These are phyloP conservation scores for Phrixothrix hirtus DNA, from an alignment of 2,888 invertebrate species.

Conservation along the genomic window DNA sequence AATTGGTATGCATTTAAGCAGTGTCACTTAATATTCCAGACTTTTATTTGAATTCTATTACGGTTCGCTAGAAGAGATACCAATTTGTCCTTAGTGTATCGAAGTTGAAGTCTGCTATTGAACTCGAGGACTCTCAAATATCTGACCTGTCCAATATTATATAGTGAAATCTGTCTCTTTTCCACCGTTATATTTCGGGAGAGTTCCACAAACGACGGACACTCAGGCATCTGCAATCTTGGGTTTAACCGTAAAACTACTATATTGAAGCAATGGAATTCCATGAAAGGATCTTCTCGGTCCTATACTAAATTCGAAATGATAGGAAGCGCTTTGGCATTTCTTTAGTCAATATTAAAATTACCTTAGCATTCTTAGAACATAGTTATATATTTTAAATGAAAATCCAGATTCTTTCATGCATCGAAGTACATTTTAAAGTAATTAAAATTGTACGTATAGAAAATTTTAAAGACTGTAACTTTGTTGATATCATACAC, in stretches of 20 bases:
- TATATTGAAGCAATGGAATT: conserved; percentile 35
- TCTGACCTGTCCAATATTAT: conserved; percentile 28
- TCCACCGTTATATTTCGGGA: conserved; percentile 22
- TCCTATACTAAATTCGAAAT: conserved; percentile 27
- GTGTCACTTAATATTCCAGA: too few species aligned
- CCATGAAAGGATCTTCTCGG: conserved; percentile 27
- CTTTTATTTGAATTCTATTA: too few species aligned
- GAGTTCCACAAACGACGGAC: conserved; percentile 25
- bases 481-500: too few species aligned
- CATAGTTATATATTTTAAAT: conserved; percentile 9
- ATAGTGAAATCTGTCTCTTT: conserved; percentile 22
- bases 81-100: conserved; percentile 21
- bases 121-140: conserved; percentile 20
- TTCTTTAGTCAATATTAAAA: conserved; percentile 28
- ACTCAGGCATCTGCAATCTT: conserved; percentile 32
- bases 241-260: conserved; percentile 37
- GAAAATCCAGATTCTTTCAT: conserved; percentile 6
- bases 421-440: not conserved
- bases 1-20: too few species aligned
- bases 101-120: conserved; percentile 17
- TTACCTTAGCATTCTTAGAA: conserved; percentile 21
- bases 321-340: conserved; percentile 26
- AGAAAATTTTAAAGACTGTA: too few species aligned
- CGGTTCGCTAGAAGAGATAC: conserved; percentile 15
- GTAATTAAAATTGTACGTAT: too few species aligned